Percentiles rank a stretch among this genome's conserved stretches.
Conservation (phyloP, 2,113 vertebrate genomes). For the Symphodus melops region DNA sequence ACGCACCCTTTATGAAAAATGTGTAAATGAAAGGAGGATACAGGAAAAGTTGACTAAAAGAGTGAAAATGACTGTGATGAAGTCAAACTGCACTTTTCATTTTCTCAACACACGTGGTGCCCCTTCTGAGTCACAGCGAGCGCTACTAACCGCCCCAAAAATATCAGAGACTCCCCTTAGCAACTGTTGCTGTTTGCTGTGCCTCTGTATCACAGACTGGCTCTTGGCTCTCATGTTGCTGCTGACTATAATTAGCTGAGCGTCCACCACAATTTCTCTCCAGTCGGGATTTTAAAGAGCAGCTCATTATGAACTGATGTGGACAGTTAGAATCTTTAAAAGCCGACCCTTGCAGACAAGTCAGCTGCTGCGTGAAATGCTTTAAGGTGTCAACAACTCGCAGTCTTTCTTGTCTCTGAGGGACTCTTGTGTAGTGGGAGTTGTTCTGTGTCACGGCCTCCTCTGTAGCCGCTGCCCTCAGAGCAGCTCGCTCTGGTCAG, state of each 20-base stretch:
- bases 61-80: not conserved
- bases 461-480: slow-evolving; percentile 54
- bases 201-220: slow-evolving; percentile 24
- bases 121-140: slow-evolving; percentile 1
- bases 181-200: slow-evolving; percentile 73
- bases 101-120: slow-evolving; percentile 14
- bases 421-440: slow-evolving; percentile 51
- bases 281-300: slow-evolving; percentile 43
- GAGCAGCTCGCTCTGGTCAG: slow-evolving; percentile 37
- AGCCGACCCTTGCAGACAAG: slow-evolving; percentile 34
- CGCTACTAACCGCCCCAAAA: not conserved
- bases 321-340: slow-evolving; percentile 26
- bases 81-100: slow-evolving; percentile 10
- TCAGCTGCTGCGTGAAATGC: slow-evolving; percentile 36
- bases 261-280: slow-evolving; percentile 50
- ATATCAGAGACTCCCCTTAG: slow-evolving; percentile 55
- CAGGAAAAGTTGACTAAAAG: not conserved
- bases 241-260: slow-evolving; percentile 72
- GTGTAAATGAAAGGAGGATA: not conserved
- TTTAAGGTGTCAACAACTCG: slow-evolving; percentile 66
- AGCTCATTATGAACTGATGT: slow-evolving; percentile 41
- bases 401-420: slow-evolving; percentile 52
- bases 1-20: rapidly evolving
- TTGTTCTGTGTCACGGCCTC: slow-evolving; percentile 42
- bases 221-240: slow-evolving; percentile 61